Evolutionary conservation across 2,797 vertebrate species (phyloP), one percentile per base, ranked within the genome.

Genomic region (Tiaroga cobitis): DNA sequence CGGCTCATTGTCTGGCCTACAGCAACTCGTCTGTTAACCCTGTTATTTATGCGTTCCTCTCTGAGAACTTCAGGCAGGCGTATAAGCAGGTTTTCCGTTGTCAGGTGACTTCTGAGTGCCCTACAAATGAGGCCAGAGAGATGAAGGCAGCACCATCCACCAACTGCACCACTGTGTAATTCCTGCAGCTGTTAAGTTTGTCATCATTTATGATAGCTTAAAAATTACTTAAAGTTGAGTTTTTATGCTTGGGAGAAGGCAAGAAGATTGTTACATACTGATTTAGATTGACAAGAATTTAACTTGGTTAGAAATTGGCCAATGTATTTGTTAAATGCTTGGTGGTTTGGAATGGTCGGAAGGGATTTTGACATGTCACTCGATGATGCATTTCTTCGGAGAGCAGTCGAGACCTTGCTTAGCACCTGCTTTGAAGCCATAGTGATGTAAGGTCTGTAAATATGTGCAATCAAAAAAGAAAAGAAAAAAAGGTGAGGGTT

Each of bases 21-120:
- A 99, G 98, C 95, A 99, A 99, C 92, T 99, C 98, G 3, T 99
- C 98, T 0, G 96, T 99, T 89, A 99, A 99, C 90, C 98, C 98
- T 0, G 96, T 99, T 91, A 99, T 99, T 91, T 99, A 99, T 0
- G 98, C 96, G 0, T 99, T 99, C 87, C 96, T 99, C 70, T 99
- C 98, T 0, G 98, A 99, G 93, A 99, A 99, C 93, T 99, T 99
- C 94, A 93, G 98, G 88, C 97, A 98, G 91, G 97, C 98, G 16
- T 99, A 99, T 89, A 97, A 97, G 90, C 97, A 99, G 92, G 98
- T 99, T 86, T 99, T 99, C 92, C 96, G 95, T 82, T 99, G 98
- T 87, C 96, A 94, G 87, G 89, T 94, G 16, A 65, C 88, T 84
- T 90, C 92, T 0, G 90, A 94, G 46, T 95, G 95, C 0, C 95